Percentiles rank a stretch among this genome's conserved stretches.
Conservation (phyloP, 2,888 invertebrate species). For the Pharmacophagus antenor region DNA sequence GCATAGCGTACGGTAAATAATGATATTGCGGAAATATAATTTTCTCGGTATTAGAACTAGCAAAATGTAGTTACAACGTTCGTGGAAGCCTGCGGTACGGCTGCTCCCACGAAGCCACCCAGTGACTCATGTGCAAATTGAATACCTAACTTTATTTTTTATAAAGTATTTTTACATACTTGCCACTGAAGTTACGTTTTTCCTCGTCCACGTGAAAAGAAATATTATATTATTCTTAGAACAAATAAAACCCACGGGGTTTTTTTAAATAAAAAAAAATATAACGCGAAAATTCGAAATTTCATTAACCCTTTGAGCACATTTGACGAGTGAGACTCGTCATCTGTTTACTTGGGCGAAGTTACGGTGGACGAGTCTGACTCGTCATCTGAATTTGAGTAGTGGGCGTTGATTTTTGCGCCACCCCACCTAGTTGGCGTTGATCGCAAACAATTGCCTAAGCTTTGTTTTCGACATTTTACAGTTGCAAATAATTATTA, state of each 20-base stretch:
- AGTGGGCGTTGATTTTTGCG: too few species aligned
- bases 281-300: neutral
- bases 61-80: neutral
- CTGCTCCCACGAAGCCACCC: constrained; percentile 14
- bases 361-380: too few species aligned
- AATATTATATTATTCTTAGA: neutral
- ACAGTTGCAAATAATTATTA: too few species aligned
- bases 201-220: neutral
- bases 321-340: too few species aligned
- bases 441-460: too few species aligned
- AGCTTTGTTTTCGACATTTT: too few species aligned
- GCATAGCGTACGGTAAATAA: neutral
- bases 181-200: neutral
- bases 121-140: constrained; percentile 1
- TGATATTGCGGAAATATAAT: constrained; percentile 16
- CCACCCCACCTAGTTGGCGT: too few species aligned
- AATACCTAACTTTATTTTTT: neutral
- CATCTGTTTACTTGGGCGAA: too few species aligned
- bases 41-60: constrained; percentile 22
- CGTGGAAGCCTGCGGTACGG: constrained; percentile 7
- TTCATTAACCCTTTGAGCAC: too few species aligned
- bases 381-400: too few species aligned
- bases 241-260: neutral
- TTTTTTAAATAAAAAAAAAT: neutral
- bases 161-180: neutral